phyloP scores from a whole-genome alignment of 2,888 invertebrate species.

The Ephialtes manifestator region DNA sequence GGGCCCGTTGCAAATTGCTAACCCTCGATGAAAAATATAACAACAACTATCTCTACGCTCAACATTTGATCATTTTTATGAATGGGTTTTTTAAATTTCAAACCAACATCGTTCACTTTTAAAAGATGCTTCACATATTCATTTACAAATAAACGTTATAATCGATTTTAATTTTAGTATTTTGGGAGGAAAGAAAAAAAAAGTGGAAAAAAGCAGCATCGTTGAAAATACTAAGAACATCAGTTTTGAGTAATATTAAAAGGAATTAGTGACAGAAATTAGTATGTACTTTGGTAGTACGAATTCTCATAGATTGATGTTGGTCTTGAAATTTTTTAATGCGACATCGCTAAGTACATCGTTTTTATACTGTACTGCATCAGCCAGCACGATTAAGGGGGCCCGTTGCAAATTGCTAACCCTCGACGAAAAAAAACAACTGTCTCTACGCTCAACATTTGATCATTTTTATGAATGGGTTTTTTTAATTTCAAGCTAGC shows the following conservation, averaged over 20 bases:
- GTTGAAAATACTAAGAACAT: too few relatives aligned
- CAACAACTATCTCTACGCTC: background rate
- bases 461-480: background rate
- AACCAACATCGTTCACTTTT: too few relatives aligned
- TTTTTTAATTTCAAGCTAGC: background rate
- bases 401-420: background rate
- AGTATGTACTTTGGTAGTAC: constrained; percentile 29
- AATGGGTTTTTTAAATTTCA: background rate
- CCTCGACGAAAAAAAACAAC: background rate
- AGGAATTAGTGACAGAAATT: too few relatives aligned
- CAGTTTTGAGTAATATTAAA: too few relatives aligned
- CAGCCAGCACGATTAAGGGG: constrained; percentile 25
- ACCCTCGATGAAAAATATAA: background rate
- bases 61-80: background rate
- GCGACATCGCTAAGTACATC: constrained; percentile 32
- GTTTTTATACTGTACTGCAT: constrained; percentile 4
- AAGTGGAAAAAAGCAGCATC: too few relatives aligned
- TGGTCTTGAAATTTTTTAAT: constrained; percentile 24
- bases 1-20: too few relatives aligned
- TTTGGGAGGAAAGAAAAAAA: too few relatives aligned
- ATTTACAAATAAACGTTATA: too few relatives aligned
- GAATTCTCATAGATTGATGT: background rate
- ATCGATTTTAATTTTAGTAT: too few relatives aligned
- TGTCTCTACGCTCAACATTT: background rate
- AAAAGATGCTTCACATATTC: too few relatives aligned